Base-by-base conservation (phyloP, 2,888 invertebrate genomes). In the Watsonalla binaria region DNA sequence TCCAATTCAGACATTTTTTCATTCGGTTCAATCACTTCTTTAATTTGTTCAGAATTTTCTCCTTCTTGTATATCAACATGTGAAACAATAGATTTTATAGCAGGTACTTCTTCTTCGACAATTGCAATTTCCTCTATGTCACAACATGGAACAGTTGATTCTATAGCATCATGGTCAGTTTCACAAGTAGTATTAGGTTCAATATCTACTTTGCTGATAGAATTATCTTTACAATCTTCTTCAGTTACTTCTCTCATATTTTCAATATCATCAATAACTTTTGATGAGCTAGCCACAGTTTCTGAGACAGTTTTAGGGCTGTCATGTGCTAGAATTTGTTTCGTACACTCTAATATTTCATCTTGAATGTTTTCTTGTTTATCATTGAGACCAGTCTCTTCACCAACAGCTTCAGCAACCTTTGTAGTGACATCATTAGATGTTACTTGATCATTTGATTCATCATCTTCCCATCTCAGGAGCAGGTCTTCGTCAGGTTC, bases 401-500 rank as follows among this genome's bases (percentile, higher is more conserved):
- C 48, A 7, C 37, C 6, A 33, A 13, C 35, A 37, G 13, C 35
- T 48, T 48, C 9, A 35, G 35, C 5, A 42, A 11, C 11, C 5
- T 11, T 42, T 11, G 11, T 11, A 6, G 11, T 11, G 2, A 11
- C 42, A 14, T 49, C 7, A 37, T 6, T 8, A 14, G 33, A 49
- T 15, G 13, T 7, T 11, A 39, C 5, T 7, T 14, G 9, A 14
- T 37, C 37, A 14, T 48, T 37, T 8, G 34, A 34, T 45, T 71
- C 72, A 54, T 80, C 81, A 52, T 84, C 82, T 42, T 84, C 83
- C 82, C 82, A 84, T 58, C 66, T 72, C 5, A 84, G 59, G 37
- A 75, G 58, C 6, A 85, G 58, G 13, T 82, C 78, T 9, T 81
- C 77, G 54, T 80, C 78, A 45, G 8, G 42, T 8, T 42, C 42